These are phyloP conservation scores for Orthonyx spaldingii DNA, from an alignment of 2,113 vertebrate species.

Conservation along the genomic window DNA sequence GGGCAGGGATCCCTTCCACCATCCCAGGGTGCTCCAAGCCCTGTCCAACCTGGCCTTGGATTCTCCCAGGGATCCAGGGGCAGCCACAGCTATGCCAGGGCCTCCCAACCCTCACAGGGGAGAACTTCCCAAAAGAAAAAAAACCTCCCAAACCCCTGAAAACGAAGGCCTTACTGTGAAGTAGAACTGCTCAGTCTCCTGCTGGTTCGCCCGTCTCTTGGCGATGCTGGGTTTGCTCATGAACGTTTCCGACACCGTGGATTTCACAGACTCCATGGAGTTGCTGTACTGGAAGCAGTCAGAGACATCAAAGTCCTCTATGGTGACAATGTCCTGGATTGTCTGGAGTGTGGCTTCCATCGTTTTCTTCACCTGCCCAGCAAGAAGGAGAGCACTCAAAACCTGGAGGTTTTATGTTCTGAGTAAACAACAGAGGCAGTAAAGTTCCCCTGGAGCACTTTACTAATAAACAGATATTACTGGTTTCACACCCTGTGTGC, in stretches of 20 bases:
- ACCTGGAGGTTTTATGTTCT: accelerated
- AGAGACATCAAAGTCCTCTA: conserved; percentile 95
- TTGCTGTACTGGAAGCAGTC: conserved; percentile 99
- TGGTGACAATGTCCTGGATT: conserved; percentile 96
- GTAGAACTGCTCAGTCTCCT: conserved; percentile 98
- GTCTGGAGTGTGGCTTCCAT: conserved; percentile 98
- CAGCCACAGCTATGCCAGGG: neutral
- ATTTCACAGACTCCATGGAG: conserved; percentile 99
- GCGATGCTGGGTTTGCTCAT: conserved; percentile 98
- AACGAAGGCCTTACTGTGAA: conserved; percentile 82
- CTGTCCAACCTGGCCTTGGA: neutral
- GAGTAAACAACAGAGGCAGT: neutral
- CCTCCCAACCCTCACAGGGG: neutral
- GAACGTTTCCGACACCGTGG: conserved; percentile 93
- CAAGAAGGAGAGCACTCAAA: neutral
- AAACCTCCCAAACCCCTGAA: accelerated
- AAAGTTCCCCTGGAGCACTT: neutral
- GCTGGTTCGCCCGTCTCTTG: conserved; percentile 95
- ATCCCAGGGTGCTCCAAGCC: neutral
- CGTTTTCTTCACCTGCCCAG: conserved; percentile 92
- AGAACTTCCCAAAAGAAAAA: neutral
- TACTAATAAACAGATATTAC: neutral
- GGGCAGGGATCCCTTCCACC: neutral
- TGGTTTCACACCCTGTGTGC: neutral
- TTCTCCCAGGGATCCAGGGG: neutral